Base-by-base conservation (phyloP, 1,140 invertebrate species). In the Diabrotica undecimpunctata region DNA sequence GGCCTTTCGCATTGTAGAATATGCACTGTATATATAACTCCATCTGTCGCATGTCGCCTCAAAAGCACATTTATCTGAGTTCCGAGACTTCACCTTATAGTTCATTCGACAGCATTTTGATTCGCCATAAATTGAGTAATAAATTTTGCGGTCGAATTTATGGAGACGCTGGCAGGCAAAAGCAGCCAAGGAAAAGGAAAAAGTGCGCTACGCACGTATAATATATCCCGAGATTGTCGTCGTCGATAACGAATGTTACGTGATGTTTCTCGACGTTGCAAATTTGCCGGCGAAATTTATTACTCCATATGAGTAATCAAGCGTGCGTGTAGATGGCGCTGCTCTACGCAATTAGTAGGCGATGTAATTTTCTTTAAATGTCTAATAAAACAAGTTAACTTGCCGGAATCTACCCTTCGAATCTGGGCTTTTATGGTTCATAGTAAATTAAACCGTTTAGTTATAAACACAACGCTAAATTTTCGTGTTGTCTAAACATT, bases 81-180 rank as follows among this genome's bases (percentile, higher is more conserved):
- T 46, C n/a, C n/a, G 8, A 2, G n/a, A 46, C 41, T 46, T 46
- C 41, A 46, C n/a, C 58, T 54, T 61, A 66, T 66, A 54, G 57
- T 55, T 61, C 38, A 53, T 55, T 66, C 57, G 64, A 54, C 58
- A 64, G 46, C 53, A 51, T 58, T 66, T 66, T 66, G 64, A 66
- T 66, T 61, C 52, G 57, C 58, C 52, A 66, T 66, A 66, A 66
- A 66, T 66, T 66, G 64, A 61, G 64, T 51, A 50, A 66, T 66
- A 66, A 66, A 66, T 66, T 66, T 66, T 5, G 59, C 36, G 51
- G 54, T 52, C 7, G 56, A 66, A 66, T 66, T 66, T 66, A 66
- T 61, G 59, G 59, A 56, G 64, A 54, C 53, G 12, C 12, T 61
- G 64, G 64, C 41, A n/a, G 41, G 41, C n/a, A 46, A 46, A 46